Evolutionary conservation across 2,113 vertebrate species (phyloP).

Genomic region (Sinocyclocheilus maitianheensis): DNA sequence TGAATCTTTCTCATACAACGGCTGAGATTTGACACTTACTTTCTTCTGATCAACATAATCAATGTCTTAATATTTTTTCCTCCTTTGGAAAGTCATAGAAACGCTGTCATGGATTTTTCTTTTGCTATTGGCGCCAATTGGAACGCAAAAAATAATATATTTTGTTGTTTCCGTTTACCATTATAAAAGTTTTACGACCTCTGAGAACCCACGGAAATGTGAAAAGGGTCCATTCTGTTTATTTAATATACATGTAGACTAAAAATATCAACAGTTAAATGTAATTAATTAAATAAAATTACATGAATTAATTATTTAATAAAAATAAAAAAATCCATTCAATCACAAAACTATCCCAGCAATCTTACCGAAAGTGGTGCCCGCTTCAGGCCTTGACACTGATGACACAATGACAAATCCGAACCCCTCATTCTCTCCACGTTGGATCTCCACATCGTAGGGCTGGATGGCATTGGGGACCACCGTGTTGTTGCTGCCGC

Average conservation of each 20-base stretch:
- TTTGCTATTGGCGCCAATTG: no score
- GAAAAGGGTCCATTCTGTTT: background rate
- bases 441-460: constrained; percentile 94
- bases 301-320: background rate
- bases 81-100: no score
- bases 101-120: no score
- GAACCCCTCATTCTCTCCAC: constrained; percentile 94
- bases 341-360: background rate
- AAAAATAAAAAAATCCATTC: no score
- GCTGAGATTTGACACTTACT: no score
- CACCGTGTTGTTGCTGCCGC: constrained; percentile 75
- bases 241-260: background rate
- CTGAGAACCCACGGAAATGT: no score
- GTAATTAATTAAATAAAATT: background rate
- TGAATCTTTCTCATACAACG: no score
- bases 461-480: constrained; percentile 83
- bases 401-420: constrained; percentile 98
- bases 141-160: no score
- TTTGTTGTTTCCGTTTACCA: no score
- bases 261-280: background rate
- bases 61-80: no score
- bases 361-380: constrained; percentile 94
- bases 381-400: constrained; percentile 91
- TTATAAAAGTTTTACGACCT: no score
- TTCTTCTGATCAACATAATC: no score